Base-by-base conservation (phyloP, 2,888 invertebrate species). In the Ligdia adustata region DNA sequence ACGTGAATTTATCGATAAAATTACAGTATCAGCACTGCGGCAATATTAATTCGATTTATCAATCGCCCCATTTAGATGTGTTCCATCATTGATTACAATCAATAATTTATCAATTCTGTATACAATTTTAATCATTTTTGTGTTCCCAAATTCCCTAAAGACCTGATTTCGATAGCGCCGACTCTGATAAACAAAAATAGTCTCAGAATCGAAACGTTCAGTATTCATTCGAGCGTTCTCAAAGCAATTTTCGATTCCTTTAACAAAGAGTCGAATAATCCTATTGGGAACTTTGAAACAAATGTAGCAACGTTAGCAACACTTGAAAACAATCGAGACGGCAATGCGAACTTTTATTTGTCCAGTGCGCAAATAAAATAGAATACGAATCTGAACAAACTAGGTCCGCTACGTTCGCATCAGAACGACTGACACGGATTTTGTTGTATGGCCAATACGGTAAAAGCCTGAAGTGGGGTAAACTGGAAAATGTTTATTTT, bases 381-480 rank as follows among this genome's bases (percentile, higher is more conserved):
- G 62, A 59, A 64, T 55, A 57, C 57, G 64, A 66, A 61, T 61
- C 53, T 52, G 64, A 62, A 66, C 60, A 62, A 65, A 65, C 60
- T 60, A 15, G 15, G 14, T 9, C 52, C 34, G 51, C 46, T 43
- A 48, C 31, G 60, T 52, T 45, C 38, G 42, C 55, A 37, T 54
- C 51, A 54, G 48, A 64, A 62, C 51, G 57, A 28, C 55, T 58
- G 62, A 60, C 66, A 61, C 54, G 64, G 52, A 66, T 66, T n/a
- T 67, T 52, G 50, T 52, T 57, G 52, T 53, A 38, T 55, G 35
- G 55, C 48, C 64, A 60, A 64, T 62, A 52, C 58, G 32, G 43
- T 45, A 55, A 54, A 59, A 58, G 60, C 55, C 58, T 45, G 50
- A 55, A 59, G 51, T 60, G 55, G 59, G 55, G 62, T 57, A 60